Evolutionary conservation across 1,140 invertebrate genomes (phyloP).

Genomic region (Potamilus streckersoni): DNA sequence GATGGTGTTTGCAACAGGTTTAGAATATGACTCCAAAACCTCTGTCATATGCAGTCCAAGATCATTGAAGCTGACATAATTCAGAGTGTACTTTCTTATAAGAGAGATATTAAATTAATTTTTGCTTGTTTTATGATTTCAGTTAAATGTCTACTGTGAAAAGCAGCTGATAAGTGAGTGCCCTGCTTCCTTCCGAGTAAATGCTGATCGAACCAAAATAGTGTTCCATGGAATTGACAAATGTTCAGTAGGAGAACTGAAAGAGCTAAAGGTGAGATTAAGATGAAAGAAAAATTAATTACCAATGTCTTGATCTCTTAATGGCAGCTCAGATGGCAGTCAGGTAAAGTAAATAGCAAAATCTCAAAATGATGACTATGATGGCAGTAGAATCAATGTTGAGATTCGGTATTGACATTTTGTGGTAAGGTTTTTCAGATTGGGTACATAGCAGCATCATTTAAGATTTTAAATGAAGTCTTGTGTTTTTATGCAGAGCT

Average conservation of each 20-base stretch:
- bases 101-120: neutral
- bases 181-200: conserved; percentile 85
- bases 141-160: conserved; percentile 77
- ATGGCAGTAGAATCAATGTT: too few species aligned
- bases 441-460: too few species aligned
- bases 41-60: neutral
- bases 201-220: conserved; percentile 82
- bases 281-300: neutral
- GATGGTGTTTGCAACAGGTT: neutral
- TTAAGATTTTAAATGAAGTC: too few species aligned
- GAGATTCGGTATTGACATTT: too few species aligned
- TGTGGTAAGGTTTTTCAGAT: too few species aligned
- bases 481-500: too few species aligned
- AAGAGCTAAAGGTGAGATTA: conserved; percentile 91
- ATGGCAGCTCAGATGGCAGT: too few species aligned
- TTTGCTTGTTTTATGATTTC: conserved; percentile 37
- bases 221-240: conserved; percentile 74
- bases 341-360: too few species aligned
- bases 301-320: too few species aligned
- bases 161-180: conserved; percentile 76
- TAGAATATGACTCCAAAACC: neutral
- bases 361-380: too few species aligned
- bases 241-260: conserved; percentile 91
- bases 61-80: neutral
- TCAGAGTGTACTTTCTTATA: conserved; percentile 11